These are phyloP conservation scores for Thaumatotibia leucotreta DNA, from an alignment of 1,140 invertebrate species.

Conservation along the genomic window DNA sequence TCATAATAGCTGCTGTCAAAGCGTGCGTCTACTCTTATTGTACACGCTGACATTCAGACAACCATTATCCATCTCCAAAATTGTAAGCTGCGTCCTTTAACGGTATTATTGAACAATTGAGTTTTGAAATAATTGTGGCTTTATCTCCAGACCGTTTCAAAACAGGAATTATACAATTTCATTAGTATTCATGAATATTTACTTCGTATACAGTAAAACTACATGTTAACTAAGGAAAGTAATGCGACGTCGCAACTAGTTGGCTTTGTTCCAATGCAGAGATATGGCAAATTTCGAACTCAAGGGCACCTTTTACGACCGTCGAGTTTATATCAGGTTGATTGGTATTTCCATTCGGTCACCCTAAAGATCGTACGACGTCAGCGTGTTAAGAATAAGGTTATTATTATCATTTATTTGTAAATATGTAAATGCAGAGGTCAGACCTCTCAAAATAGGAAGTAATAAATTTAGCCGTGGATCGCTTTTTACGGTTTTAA, in stretches of 20 bases:
- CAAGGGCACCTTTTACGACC: constrained; percentile 42
- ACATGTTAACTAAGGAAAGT: constrained; percentile 49
- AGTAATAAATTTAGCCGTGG: constrained; percentile 5
- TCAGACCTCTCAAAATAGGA: constrained; percentile 2
- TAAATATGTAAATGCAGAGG: neutral
- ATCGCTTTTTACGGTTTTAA: neutral
- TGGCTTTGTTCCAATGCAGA: constrained; percentile 49
- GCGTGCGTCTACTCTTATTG: neutral
- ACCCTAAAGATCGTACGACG: neutral
- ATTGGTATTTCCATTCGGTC: neutral
- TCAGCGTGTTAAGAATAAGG: neutral
- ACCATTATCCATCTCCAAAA: constrained; percentile 12
- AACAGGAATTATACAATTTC: neutral
- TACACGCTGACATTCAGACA: constrained; percentile 16
- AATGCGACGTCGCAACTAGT: constrained; percentile 41
- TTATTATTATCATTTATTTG: constrained; percentile 4
- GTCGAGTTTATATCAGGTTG: constrained; percentile 1
- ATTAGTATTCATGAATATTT: neutral
- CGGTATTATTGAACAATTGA: neutral
- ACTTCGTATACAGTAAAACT: constrained; percentile 25
- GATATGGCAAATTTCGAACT: constrained; percentile 42
- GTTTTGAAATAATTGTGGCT: neutral
- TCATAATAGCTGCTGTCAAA: neutral
- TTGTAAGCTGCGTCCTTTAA: neutral
- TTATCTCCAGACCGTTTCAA: neutral